phyloP scores from a whole-genome alignment of 2,888 invertebrate genomes.

The Leucophenga maculata region DNA sequence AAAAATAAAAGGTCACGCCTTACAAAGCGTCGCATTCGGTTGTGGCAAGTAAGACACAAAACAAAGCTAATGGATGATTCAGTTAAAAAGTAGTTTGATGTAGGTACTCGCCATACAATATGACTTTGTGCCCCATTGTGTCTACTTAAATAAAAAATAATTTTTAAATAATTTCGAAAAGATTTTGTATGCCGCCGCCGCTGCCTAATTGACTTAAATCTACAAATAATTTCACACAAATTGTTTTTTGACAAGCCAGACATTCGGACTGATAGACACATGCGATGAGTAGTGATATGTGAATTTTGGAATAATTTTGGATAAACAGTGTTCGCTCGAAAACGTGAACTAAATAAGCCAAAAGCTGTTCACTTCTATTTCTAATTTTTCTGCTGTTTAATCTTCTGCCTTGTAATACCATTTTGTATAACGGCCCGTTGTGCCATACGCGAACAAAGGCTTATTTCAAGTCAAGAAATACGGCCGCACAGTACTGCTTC shows the following conservation, averaged over 20 bases:
- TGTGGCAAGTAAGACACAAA: not conserved
- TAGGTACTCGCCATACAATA: no score
- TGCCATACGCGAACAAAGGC: no score
- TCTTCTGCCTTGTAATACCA: no score
- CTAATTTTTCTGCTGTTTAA: no score
- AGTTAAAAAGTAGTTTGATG: not conserved
- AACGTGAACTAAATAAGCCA: no score
- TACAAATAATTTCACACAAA: constrained; percentile 58
- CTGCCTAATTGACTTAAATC: constrained; percentile 30
- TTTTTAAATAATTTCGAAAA: not conserved
- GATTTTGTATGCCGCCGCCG: constrained; percentile 28
- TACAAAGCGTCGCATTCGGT: not conserved
- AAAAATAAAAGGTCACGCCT: not conserved
- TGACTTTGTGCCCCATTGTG: not conserved
- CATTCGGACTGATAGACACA: no score
- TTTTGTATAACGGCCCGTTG: no score
- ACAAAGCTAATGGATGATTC: not conserved
- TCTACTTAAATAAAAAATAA: not conserved
- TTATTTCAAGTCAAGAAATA: no score
- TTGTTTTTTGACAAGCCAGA: constrained; percentile 49
- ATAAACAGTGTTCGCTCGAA: no score
- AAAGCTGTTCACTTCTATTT: no score
- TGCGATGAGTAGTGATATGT: constrained; percentile 20
- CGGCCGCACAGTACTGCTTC: no score
- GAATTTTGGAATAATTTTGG: not conserved